Evolutionary conservation across 2,888 invertebrate genomes (phyloP).

Genomic region (Dioctria linearis): DNA sequence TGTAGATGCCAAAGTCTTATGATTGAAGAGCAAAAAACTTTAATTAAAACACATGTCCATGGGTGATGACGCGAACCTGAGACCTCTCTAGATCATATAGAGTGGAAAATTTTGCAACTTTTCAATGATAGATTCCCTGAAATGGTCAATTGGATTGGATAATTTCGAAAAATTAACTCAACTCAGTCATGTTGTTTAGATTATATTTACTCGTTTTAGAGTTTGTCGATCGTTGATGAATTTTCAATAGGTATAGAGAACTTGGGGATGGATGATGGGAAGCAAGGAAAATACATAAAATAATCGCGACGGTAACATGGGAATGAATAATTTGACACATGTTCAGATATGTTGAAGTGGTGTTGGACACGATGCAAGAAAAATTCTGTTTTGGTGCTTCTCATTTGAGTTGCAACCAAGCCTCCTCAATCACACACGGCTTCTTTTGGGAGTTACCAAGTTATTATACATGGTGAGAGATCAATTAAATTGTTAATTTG

Average conservation of each 20-base stretch:
- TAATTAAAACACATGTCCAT: conserved; percentile 34
- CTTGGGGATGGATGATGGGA: background rate
- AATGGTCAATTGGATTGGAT: conserved; percentile 53
- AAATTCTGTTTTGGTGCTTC: conserved; percentile 41
- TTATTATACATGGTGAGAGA: conserved; percentile 20
- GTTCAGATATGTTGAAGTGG: conserved; percentile 41
- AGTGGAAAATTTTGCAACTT: conserved; percentile 23
- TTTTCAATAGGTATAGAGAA: background rate
- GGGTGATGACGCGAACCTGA: conserved; percentile 4
- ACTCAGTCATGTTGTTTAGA: conserved; percentile 42
- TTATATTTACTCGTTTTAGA: conserved; percentile 6
- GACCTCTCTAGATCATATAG: background rate
- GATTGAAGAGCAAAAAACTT: background rate
- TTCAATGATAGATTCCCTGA: background rate
- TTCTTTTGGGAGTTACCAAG: conserved; percentile 16
- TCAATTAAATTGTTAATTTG: conserved; percentile 55
- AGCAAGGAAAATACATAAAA: background rate
- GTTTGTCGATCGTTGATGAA: conserved; percentile 32
- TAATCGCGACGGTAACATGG: conserved; percentile 23
- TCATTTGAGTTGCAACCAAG: background rate
- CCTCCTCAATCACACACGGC: background rate
- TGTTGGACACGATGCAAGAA: conserved; percentile 49
- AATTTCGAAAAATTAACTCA: conserved; percentile 51
- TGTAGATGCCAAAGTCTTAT: conserved; percentile 9
- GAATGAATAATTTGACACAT: conserved; percentile 53